A percentile compares a stretch with the other conserved stretches of the same genome.
These are phyloP conservation scores for Frankliniella intonsa DNA, from an alignment of 2,888 invertebrate genomes.

Conservation along the genomic window DNA sequence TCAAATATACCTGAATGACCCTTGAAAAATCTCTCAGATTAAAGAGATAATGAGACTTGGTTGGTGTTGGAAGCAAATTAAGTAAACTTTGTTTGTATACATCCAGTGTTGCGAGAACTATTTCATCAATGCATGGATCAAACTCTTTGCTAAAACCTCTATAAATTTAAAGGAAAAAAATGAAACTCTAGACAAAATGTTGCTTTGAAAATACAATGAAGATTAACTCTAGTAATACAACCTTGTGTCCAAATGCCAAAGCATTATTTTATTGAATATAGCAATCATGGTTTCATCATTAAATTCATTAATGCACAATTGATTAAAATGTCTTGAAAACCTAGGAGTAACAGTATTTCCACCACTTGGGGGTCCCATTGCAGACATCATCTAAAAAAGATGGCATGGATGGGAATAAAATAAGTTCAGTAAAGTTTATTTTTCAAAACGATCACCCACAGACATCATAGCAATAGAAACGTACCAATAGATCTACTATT, in stretches of 20 bases:
- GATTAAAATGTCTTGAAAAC: constrained; percentile 81
- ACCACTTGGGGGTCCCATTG: constrained; percentile 77
- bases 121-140: constrained; percentile 84
- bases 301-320: constrained; percentile 83
- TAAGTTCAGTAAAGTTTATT: constrained; percentile 29
- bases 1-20: constrained; percentile 68
- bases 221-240: constrained; percentile 37
- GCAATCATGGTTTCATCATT: constrained; percentile 74
- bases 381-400: constrained; percentile 68
- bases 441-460: not conserved
- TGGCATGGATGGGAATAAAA: constrained; percentile 33
- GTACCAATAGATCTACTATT: constrained; percentile 65
- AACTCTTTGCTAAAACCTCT: constrained; percentile 93
- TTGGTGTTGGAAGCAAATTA: constrained; percentile 85
- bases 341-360: constrained; percentile 78
- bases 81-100: constrained; percentile 77
- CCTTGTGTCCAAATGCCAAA: constrained; percentile 96
- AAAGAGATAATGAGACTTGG: constrained; percentile 91
- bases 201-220: constrained; percentile 6
- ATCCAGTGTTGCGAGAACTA: constrained; percentile 79
- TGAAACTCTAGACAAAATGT: not conserved
- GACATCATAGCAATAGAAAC: constrained; percentile 31
- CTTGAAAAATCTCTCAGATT: constrained; percentile 90
- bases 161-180: constrained; percentile 40
- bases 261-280: constrained; percentile 84